Evolutionary conservation across 2,797 vertebrate species (phyloP), one percentile per base, ranked within the genome.

Genomic region (Coracias cyanogaster): DNA sequence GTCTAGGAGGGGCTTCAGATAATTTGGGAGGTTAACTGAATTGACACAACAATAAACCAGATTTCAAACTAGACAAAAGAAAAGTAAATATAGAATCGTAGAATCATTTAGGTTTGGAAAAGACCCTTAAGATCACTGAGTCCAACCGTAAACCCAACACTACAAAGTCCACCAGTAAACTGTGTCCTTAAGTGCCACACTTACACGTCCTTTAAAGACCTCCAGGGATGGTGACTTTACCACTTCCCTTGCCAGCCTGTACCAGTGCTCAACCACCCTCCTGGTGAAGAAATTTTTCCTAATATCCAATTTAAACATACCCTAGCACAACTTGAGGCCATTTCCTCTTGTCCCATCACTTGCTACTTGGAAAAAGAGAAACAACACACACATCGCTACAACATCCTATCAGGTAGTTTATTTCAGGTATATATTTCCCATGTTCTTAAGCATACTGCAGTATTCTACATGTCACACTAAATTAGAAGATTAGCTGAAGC

Each of bases 401-500:
- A 33, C 54, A 35, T 58, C 7, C 20, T 67, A 66, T 72, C 45
- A 60, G 7, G 15, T 43, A 60, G 25, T 15, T 57, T 80, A 43
- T 67, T 82, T 80, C 25, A 67, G 25, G 26, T 51, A 17, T 70
- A 2, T 43, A 41, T 57, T 64, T 49, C 10, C 20, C 21, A 61
- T 6, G 10, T 72, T 86, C 64, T 48, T 45, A 33, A 87, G 26
- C 39, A 15, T 37, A 26, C 17, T 55, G 20, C 6, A 22, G 35
- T 60, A 28, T 61, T 61, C 57, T 55, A 5, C 12, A 12, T 41
- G 58, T 78, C 41, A 46, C 39, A 28, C 84, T 95, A n/a, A 70
- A 77, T 71, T 80, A 87, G 43, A 35, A 69, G 41, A 82, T 49
- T 79, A 92, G n/a, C 29, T 80, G 66, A 92, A 70, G 7, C 16